Conservation (phyloP, 2,113 vertebrate genomes). For the Mesitornis unicolor region DNA sequence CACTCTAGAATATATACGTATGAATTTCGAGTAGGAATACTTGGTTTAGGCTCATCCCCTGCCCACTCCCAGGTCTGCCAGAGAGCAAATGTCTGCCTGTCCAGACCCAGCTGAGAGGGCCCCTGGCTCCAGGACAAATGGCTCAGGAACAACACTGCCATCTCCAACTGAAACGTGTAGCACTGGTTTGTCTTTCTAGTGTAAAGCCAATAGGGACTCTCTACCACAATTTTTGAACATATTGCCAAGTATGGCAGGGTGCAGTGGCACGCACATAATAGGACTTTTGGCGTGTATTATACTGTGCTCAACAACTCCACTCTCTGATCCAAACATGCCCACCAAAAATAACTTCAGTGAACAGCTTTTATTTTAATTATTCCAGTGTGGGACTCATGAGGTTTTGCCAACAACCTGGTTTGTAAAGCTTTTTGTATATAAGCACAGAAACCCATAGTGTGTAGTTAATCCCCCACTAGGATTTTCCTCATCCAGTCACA, state of each 20-base stretch:
- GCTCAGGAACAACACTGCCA: accelerated
- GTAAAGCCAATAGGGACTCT: background rate
- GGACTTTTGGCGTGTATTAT: conserved; percentile 35
- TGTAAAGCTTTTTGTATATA: conserved; percentile 55
- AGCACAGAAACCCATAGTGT: conserved; percentile 15
- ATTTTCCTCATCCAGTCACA: conserved; percentile 3
- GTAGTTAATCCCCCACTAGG: background rate
- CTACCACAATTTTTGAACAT: conserved; percentile 1
- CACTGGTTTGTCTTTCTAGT: background rate
- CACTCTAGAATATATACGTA: background rate
- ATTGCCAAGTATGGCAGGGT: conserved; percentile 58
- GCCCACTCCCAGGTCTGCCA: background rate
- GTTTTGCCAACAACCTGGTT: conserved; percentile 55
- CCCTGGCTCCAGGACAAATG: background rate
- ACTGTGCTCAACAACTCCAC: conserved; percentile 44
- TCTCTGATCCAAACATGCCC: conserved; percentile 62
- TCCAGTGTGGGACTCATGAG: conserved; percentile 39
- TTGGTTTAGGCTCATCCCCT: background rate
- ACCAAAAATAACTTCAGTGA: conserved; percentile 67
- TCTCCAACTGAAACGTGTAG: background rate
- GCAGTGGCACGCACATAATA: conserved; percentile 33
- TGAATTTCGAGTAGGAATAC: background rate
- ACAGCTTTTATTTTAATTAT: conserved; percentile 64
- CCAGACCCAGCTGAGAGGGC: accelerated
- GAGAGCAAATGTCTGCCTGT: background rate